Conservation (phyloP, 2,113 vertebrate genomes). For the Lampris incognitus region DNA sequence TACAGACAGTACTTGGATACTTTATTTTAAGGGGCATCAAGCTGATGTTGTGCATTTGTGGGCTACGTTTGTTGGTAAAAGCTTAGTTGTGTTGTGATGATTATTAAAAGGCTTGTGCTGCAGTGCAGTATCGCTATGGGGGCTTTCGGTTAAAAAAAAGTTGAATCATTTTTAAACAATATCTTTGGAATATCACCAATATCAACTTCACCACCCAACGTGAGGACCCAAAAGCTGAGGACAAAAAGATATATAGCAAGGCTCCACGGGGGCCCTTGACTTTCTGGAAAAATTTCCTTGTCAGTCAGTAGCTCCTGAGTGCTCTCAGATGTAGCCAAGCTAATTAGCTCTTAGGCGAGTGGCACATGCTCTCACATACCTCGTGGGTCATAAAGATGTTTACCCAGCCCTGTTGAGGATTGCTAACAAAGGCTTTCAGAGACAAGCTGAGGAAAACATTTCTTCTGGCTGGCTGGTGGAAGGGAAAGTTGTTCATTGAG, state of each 20-base stretch:
- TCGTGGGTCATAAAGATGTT: conserved; percentile 75
- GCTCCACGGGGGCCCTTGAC: conserved; percentile 61
- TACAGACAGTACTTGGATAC: conserved; percentile 31
- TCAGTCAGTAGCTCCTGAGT: conserved; percentile 71
- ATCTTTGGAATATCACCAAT: conserved; percentile 15
- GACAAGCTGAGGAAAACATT: conserved; percentile 53
- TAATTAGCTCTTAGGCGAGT: conserved; percentile 76
- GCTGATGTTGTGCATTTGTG: conserved; percentile 35
- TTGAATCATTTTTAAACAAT: background rate
- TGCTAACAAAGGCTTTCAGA: conserved; percentile 70
- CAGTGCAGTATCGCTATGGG: background rate
- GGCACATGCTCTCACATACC: conserved; percentile 73
- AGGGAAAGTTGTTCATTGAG: conserved; percentile 71
- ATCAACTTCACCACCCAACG: conserved; percentile 4
- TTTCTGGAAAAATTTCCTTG: conserved; percentile 51
- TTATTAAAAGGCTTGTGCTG: conserved; percentile 10
- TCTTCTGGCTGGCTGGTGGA: conserved; percentile 46
- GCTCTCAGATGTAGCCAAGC: conserved; percentile 78
- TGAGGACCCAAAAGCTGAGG: conserved; percentile 2
- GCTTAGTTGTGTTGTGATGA: background rate
- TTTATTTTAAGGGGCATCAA: conserved; percentile 24
- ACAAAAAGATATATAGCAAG: conserved; percentile 36
- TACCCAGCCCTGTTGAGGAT: conserved; percentile 67
- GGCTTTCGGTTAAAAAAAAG: background rate
- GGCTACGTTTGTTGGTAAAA: conserved; percentile 20